phyloP scores from a whole-genome alignment of 2,113 vertebrate genomes.

The Paradoxurus hermaphroditus region DNA sequence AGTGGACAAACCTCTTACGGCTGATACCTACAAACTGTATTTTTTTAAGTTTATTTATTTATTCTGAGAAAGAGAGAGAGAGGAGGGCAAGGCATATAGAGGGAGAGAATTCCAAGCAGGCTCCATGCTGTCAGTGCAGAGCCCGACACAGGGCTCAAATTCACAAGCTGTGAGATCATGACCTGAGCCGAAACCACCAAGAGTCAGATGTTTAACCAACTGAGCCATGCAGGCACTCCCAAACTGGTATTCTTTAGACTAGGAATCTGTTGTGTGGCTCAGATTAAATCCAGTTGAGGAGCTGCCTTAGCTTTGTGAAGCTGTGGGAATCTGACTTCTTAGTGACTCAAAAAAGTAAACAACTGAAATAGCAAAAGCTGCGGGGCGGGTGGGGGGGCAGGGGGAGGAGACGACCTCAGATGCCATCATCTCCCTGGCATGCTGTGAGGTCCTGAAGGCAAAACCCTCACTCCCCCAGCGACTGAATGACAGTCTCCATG shows the following conservation, averaged over 20 bases:
- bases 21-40: neutral
- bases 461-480: neutral
- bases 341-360: neutral
- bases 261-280: neutral
- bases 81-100: no score
- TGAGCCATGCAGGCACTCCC: no score
- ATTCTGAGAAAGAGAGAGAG: no score
- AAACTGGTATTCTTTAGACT: neutral
- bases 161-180: no score
- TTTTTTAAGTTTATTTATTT: neutral
- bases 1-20: neutral
- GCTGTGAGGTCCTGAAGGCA: neutral
- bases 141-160: no score
- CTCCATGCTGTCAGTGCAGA: no score
- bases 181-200: no score
- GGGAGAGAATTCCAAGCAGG: no score
- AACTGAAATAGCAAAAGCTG: neutral
- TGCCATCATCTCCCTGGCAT: neutral
- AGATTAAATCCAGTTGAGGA: neutral
- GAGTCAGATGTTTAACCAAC: no score
- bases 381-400: no score
- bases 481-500: neutral
- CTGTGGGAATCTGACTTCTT: neutral
- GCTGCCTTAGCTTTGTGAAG: neutral
- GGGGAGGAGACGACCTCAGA: neutral